A percentile compares a stretch with the other conserved stretches of the same genome.
Conservation (phyloP, 2,113 vertebrate genomes). For the Microtus ochrogaster region DNA sequence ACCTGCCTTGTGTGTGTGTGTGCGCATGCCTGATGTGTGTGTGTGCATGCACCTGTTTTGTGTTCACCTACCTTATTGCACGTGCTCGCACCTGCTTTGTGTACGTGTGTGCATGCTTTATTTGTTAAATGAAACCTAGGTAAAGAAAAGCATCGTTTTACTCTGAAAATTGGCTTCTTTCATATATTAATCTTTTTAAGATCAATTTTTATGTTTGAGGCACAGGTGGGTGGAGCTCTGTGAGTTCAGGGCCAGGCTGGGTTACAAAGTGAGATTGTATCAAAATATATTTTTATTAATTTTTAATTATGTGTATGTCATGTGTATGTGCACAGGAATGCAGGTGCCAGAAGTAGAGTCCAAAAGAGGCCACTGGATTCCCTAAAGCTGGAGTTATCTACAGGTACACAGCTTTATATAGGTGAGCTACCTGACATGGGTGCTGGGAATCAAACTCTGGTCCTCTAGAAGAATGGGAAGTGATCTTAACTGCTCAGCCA, state of each 20-base stretch:
- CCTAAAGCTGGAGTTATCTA: background rate
- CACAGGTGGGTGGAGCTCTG: background rate
- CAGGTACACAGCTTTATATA: background rate
- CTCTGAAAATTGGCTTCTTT: background rate
- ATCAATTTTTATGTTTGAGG: background rate
- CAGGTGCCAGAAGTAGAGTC: background rate
- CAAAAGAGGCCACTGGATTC: background rate
- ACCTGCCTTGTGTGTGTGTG: too few species aligned
- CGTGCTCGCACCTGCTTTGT: too few species aligned
- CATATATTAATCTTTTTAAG: background rate
- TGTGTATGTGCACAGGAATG: background rate
- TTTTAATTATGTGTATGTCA: background rate
- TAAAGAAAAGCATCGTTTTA: background rate
- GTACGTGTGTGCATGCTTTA: background rate
- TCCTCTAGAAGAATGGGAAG: background rate
- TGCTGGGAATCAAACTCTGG: background rate
- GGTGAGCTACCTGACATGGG: background rate
- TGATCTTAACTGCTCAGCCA: background rate
- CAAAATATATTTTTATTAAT: background rate
- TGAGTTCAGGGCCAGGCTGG: background rate
- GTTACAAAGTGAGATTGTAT: background rate
- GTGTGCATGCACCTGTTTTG: too few species aligned
- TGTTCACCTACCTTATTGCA: too few species aligned
- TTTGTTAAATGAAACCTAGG: background rate
- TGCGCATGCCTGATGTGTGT: too few species aligned